Base-by-base conservation (phyloP, 1,140 invertebrate species). In the Rhagoletis zephyria region DNA sequence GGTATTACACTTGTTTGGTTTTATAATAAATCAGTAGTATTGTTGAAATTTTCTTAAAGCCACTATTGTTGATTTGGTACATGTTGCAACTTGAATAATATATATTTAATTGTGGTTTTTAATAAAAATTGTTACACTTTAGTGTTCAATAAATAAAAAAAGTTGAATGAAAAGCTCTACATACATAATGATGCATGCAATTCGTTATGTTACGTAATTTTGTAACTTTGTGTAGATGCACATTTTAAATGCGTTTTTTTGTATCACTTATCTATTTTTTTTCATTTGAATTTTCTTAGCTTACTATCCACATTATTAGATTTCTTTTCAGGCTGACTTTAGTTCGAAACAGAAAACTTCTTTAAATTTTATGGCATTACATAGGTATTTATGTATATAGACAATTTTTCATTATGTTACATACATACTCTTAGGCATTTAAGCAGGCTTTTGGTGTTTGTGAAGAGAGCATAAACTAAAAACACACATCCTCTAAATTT, bases 61-160 rank as follows among this genome's bases (percentile, higher is more conserved):
- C n/a, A 60, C n/a, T 87, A 59, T 65, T 65, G 45, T 30, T 10
- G 63, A 85, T 85, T 51, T 81, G 74, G 5, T 56, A 30, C 56
- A 19, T 81, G 19, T 81, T 81, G 74, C 7, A 19, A 14, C 16
- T 81, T 19, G 30, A 30, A 30, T 30, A 30, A 40, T 67, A 30
- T 7, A 19, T 40, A 4, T 19, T 30, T 81, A 16, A 81, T 81
- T 56, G 74, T 81, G 56, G 51, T 74, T 40, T 45, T 48, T 19
- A 81, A 19, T n/a, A 56, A 16, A 74, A 40, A 74, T 74, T 12
- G 3, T 74, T 74, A 10, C 70, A 74, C 45, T 70, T 70, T 14
- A 5, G 45, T 56, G 10, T 5, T 56, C 51, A 74, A 12, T 30
- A 67, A 67, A 74, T 74, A 14, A 48, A 16, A 48, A 16, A 48